Conservation (phyloP, 2,113 vertebrate genomes). For the Anoplopoma fimbria region DNA sequence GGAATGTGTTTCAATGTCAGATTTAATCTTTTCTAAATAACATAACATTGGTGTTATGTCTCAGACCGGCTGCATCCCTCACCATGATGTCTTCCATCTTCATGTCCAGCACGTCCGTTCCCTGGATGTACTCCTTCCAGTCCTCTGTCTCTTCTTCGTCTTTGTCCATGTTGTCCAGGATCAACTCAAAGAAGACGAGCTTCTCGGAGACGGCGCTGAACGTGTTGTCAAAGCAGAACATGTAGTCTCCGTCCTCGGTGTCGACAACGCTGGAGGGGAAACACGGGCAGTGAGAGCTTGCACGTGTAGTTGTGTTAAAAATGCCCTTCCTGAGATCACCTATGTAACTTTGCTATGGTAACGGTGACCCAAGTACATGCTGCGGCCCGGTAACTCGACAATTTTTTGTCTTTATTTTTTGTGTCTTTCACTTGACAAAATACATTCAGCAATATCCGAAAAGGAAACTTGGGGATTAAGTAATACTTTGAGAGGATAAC, state of each 20-base stretch:
- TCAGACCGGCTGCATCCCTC: slow-evolving; percentile 35
- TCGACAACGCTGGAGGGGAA: slow-evolving; percentile 83
- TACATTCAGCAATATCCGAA: too few species aligned
- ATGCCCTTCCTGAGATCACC: too few species aligned
- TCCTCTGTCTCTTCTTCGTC: slow-evolving; percentile 90
- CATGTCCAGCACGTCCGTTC: slow-evolving; percentile 94
- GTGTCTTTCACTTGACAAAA: too few species aligned
- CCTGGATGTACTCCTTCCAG: slow-evolving; percentile 94
- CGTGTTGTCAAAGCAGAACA: slow-evolving; percentile 99
- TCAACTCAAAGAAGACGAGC: slow-evolving; percentile 98
- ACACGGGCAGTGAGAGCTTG: background rate
- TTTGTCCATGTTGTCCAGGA: slow-evolving; percentile 93
- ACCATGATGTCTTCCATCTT: slow-evolving; percentile 98
- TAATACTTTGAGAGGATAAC: too few species aligned
- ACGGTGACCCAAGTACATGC: too few species aligned
- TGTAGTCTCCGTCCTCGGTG: slow-evolving; percentile 94
- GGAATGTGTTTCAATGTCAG: background rate
- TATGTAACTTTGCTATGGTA: too few species aligned
- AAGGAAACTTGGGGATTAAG: too few species aligned
- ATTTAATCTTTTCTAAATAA: background rate
- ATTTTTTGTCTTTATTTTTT: too few species aligned
- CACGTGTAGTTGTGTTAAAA: background rate
- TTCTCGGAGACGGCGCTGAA: slow-evolving; percentile 97
- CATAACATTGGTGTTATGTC: background rate
- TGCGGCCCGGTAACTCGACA: too few species aligned